Percentiles rank a stretch among this genome's conserved stretches.
Evolutionary conservation across 2,797 vertebrate genomes (phyloP).

Genomic region (Urocyon cinereoargenteus): DNA sequence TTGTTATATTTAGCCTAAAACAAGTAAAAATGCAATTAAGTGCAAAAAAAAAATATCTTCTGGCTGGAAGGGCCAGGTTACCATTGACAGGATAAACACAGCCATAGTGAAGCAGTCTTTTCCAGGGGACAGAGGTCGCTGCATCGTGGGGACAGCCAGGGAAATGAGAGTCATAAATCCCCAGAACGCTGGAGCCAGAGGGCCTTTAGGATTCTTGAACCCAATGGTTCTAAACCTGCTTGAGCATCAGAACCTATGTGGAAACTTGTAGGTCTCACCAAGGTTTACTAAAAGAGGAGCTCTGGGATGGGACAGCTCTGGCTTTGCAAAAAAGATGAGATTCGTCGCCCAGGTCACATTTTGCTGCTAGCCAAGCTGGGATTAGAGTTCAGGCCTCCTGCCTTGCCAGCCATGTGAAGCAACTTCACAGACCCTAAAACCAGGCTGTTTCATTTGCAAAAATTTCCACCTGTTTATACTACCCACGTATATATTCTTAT

Average conservation of each 20-base stretch:
- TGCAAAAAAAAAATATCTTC: neutral
- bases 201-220: neutral
- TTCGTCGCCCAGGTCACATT: neutral
- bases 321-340: neutral
- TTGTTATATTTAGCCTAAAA: conserved; percentile 45
- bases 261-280: neutral
- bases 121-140: neutral
- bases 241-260: neutral
- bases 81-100: neutral
- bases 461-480: neutral
- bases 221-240: neutral
- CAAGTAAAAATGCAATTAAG: conserved; percentile 18
- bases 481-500: neutral
- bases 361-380: neutral
- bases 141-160: neutral
- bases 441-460: neutral
- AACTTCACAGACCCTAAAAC: neutral
- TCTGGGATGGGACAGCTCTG: neutral
- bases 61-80: neutral
- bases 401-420: neutral
- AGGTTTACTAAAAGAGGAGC: neutral
- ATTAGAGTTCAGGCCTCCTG: neutral
- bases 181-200: neutral
- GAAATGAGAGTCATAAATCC: neutral
- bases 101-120: neutral